Conservation (phyloP, 64 coral and sea anemone genomes). For the Dendrophyllia cribrosa region DNA sequence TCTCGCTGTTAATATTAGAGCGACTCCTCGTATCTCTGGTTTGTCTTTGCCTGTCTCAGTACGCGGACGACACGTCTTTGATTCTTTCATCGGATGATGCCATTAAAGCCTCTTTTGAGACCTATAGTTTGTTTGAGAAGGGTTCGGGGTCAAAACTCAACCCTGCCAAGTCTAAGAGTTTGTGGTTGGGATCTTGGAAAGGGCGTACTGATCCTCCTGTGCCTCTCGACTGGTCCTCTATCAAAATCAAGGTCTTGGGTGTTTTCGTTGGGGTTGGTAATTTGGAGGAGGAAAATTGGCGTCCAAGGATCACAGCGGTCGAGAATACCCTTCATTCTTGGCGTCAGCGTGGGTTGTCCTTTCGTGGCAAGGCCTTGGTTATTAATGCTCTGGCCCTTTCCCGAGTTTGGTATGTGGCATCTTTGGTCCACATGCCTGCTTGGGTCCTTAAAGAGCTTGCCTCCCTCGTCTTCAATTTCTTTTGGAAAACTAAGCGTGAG, state of each 20-base stretch:
- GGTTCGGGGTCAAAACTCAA: conserved; percentile 27
- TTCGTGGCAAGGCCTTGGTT: background rate
- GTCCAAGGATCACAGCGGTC: background rate
- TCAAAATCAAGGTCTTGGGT: background rate
- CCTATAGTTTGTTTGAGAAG: conserved; percentile 29
- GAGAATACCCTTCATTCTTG: background rate
- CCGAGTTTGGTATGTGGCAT: conserved; percentile 25
- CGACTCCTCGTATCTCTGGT: background rate
- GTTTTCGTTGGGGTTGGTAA: conserved; percentile 7
- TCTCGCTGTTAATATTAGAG: background rate
- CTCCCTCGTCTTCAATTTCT: background rate
- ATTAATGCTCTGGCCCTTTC: conserved; percentile 39
- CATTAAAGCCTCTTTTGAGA: conserved; percentile 4
- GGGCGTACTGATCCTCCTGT: conserved; percentile 29
- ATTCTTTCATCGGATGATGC: background rate
- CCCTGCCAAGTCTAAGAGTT: conserved; percentile 35
- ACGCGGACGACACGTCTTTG: conserved; percentile 50
- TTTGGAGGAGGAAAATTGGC: background rate
- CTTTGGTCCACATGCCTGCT: background rate
- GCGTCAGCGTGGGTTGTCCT: background rate
- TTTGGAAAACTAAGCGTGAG: conserved; percentile 15
- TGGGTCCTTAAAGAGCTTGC: background rate
- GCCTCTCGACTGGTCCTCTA: background rate
- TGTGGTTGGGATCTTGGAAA: conserved; percentile 35
- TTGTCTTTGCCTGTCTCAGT: conserved; percentile 3